Conservation (phyloP, 2,113 vertebrate species). For the cattle (Bos taurus) region ARS-UCD2.0 NC_037330.1:44159501-44160000, state of each 20-base stretch:
- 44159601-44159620: background rate
- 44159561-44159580: background rate
- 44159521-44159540: background rate
- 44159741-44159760: background rate
- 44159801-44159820: too few species aligned
- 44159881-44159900: background rate
- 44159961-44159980: background rate
- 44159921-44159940: background rate
- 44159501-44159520: background rate
- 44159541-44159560: background rate
- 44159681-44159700: background rate
- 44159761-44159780: background rate
- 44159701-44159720: background rate
- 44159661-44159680: background rate
- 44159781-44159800: background rate
- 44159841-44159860: background rate
- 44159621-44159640: background rate
- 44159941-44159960: background rate
- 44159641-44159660: background rate
- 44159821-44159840: background rate
- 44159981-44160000: background rate
- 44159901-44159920: background rate
- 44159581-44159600: background rate
- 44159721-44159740: background rate
- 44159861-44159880: background rate